Evolutionary conservation across 1,140 invertebrate genomes (phyloP), one percentile per base, ranked within the genome.

Genomic region (Penaeus vannamei): DNA sequence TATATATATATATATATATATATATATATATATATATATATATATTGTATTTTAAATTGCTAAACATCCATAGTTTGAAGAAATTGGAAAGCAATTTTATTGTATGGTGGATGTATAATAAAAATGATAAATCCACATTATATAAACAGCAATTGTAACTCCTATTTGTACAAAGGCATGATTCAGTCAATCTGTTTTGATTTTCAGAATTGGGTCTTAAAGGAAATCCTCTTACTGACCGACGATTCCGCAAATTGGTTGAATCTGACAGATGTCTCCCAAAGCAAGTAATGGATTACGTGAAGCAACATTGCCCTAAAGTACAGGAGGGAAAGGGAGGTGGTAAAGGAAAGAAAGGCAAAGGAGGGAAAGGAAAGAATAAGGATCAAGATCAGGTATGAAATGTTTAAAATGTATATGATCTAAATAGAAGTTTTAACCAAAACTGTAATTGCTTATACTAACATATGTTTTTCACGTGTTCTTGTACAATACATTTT

Each of bases 171-270:
- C 53, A 53, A 53, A 53, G 1, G 53, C 0, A 10, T 53, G 14
- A 53, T 53, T 53, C 0, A 53, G 0, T 80, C 61, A 8, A 14
- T n/a, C 53, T 36, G 61, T 79, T 61, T 82, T 72, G 64, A 22
- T 89, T 80, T 61, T 12, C 86, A 91, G 94, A 94, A 85, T 83
- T 94, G 1, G 92, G 95, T 92, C 92, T 96, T 59, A 96, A 96
- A 93, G 95, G 94, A 4, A 97, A 97, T 93, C 95, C 95, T 85
- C 92, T 97, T 7, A 92, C 93, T 23, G 96, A 97, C 92, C 95
- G 96, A 91, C 94, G 96, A 72, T 93, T 97, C 36, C 93, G 94
- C 79, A 97, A 97, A 92, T 92, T 97, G 19, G 95, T 96, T 0
- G 95, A 96, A 90, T 92, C 88, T 90, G 92, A 84, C 89, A 90